Base-by-base conservation (phyloP, 2,113 vertebrate genomes). In the Cyprinus carpio region DNA sequence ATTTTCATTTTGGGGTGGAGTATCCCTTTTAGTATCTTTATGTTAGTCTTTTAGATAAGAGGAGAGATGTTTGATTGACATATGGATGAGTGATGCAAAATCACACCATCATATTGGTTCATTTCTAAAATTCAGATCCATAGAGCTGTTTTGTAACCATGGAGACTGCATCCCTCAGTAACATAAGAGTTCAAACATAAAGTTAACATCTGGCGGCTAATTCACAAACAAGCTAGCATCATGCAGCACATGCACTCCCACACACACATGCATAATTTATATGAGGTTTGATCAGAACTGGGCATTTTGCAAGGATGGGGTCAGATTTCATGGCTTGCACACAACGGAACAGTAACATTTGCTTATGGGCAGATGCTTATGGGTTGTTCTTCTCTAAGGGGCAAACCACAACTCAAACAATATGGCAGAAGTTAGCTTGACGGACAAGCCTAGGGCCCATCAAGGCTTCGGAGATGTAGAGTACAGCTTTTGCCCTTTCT, bases 121-220 rank as follows among this genome's bases (percentile, higher is more conserved):
- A 43, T 64, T 49, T 31, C 4, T 31, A 10, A 23, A 4, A 29
- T 46, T 67, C 37, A 20, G 4, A n/a, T 58, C 29, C 34, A 13
- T 54, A 51, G 12, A 79, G 31, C 84, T 60, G 86, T 89, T 75
- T 65, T 12, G 88, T 91, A 89, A 88, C 91, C 90, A 90, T 92
- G 90, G 91, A 83, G 88, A 91, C 90, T 27, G 86, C 86, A 80
- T 89, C 85, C 76, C 25, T 6, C 88, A 75, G 86, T 84, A 80
- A 87, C 77, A 18, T 46, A 60, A 67, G 13, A 34, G n/a, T 80
- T 16, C 7, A 62, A 43, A 79, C 34, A 62, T 62, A 62, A 79
- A 79, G 77, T 62, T 80, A 65, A 67, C 62, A 16, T 81, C 40
- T 29, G 71, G 37, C 6, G 5, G 75, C 34, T 77, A 23, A 58